Conservation (phyloP, 2,797 vertebrate genomes). For the Lagocephalus sceleratus region DNA sequence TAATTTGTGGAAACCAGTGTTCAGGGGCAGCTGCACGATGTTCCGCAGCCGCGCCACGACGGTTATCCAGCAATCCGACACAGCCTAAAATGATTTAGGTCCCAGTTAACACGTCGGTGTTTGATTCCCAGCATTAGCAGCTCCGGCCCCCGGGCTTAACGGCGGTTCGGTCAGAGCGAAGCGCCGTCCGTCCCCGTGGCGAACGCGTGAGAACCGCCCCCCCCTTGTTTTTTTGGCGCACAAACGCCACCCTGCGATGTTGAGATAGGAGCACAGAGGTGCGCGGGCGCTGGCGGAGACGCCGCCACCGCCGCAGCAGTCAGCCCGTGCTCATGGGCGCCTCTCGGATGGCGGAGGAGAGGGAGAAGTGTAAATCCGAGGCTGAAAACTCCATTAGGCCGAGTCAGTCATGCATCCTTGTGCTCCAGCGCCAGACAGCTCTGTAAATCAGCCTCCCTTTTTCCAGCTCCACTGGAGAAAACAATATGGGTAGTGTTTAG, state of each 20-base stretch:
- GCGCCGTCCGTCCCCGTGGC: too few species aligned
- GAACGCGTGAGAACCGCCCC: too few species aligned
- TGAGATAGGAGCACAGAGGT: constrained; percentile 2
- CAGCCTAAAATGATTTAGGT: constrained; percentile 48
- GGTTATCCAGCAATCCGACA: constrained; percentile 62
- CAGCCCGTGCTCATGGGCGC: constrained; percentile 25
- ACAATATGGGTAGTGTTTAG: constrained; percentile 68
- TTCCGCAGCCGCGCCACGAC: constrained; percentile 50
- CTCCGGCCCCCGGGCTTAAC: constrained; percentile 4
- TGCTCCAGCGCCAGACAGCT: constrained; percentile 70
- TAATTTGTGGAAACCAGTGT: constrained; percentile 59
- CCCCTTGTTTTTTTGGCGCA: neutral
- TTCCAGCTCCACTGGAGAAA: constrained; percentile 65
- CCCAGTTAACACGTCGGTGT: constrained; percentile 45
- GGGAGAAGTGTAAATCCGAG: constrained; percentile 68
- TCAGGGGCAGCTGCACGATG: constrained; percentile 62
- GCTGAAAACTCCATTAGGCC: constrained; percentile 75
- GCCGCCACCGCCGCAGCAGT: constrained; percentile 34
- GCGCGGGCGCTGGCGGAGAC: too few species aligned
- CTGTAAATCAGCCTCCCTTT: constrained; percentile 69
- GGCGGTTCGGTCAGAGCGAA: neutral
- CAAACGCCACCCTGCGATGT: constrained; percentile 1
- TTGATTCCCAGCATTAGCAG: constrained; percentile 46
- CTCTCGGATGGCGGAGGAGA: constrained; percentile 40
- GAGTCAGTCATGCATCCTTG: constrained; percentile 66